Conservation (phyloP, 2,888 invertebrate species). For the Glaucopsyche alexis region DNA sequence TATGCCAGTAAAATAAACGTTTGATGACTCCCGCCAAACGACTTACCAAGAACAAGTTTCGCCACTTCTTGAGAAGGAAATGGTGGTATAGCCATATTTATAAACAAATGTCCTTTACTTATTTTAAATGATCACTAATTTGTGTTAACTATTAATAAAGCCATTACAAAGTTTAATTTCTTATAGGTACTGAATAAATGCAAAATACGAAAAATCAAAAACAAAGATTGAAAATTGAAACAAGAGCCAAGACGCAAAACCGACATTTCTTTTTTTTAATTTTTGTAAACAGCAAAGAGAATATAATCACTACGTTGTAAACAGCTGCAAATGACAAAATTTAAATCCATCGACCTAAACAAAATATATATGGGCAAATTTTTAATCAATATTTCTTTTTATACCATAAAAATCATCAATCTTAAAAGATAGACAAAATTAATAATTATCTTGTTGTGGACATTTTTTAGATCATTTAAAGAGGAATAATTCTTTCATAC, state of each 20-base stretch:
- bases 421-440: too few relatives aligned
- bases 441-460: too few relatives aligned
- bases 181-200: background rate
- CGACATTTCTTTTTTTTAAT: background rate
- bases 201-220: background rate
- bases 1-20: constrained; percentile 27
- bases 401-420: too few relatives aligned
- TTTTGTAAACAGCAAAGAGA: too few relatives aligned
- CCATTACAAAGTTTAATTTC: background rate
- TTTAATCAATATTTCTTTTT: too few relatives aligned
- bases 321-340: too few relatives aligned
- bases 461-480: too few relatives aligned
- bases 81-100: constrained; percentile 61
- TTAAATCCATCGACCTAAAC: too few relatives aligned
- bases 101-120: background rate
- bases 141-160: background rate
- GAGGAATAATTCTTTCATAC: too few relatives aligned
- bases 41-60: constrained; percentile 70
- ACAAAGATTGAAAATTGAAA: background rate
- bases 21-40: constrained; percentile 66
- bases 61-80: constrained; percentile 72
- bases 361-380: too few relatives aligned
- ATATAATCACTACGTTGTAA: too few relatives aligned
- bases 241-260: constrained; percentile 13
- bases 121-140: background rate